Evolutionary conservation across 2,797 vertebrate genomes (phyloP), one percentile per base, ranked within the genome.

Genomic region (Gymnothorax javanicus): DNA sequence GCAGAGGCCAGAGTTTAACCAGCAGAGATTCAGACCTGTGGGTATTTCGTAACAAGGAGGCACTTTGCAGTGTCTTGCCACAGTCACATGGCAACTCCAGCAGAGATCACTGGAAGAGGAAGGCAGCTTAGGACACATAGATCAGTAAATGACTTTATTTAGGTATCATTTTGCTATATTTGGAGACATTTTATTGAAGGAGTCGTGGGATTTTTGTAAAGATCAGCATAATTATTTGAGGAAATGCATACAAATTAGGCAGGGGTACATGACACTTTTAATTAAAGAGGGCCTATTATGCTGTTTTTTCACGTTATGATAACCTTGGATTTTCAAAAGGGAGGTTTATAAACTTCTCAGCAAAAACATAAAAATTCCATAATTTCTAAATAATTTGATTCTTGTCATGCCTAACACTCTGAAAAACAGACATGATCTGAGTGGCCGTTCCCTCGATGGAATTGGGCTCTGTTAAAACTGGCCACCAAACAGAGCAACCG

Each of bases 1-100:
- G 75, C 82, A 83, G 82, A 83, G 82, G 56, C 82, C 82, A 27
- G 11, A 59, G 33, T 83, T 13, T 83, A 20, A 54, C 75, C 75
- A 79, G 75, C 75, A 79, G 75, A 79, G 75, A 50, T 43, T 50
- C 75, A 54, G 75, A 54, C 75, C 50, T 79, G 50, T 79, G 75
- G 75, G 75, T 54, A 54, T 83, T 59, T 59, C 27, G 43, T 83
- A 59, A 83, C 58, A 43, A n/a, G 1, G 57, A 83, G 82, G 25
- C 33, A 15, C 59, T 59, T 60, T 60, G 82, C 56, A 59, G 33
- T 60, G 56, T 83, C 58, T 58, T 13, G 57, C 82, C 57, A 60
- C n/a, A 60, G 82, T 59, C 56, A 59, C 82, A 59, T 60, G 58
- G 82, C 56, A 33, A 59, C 82, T 60, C 82, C 58, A 54, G 50